These are phyloP conservation scores for Propsilocerus akamusi DNA, from an alignment of 1,140 invertebrate species.

Conservation along the genomic window DNA sequence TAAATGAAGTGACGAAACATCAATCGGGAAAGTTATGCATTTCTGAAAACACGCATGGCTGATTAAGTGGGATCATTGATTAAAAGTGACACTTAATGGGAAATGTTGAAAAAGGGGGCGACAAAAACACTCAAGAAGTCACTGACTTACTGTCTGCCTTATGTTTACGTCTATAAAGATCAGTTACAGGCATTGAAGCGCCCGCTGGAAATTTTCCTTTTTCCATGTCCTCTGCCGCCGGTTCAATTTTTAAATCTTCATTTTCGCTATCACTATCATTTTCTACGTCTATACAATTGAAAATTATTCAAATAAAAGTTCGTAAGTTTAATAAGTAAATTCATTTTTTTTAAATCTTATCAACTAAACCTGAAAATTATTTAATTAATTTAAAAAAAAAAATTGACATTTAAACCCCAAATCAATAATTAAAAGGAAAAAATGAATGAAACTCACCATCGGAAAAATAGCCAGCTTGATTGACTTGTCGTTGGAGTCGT, in stretches of 20 bases:
- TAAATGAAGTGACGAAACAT: conserved; percentile 1
- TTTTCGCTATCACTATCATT: neutral
- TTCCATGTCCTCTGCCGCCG: neutral
- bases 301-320: neutral
- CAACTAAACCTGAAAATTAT: conserved; percentile 6
- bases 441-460: conserved; percentile 43
- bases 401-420: neutral
- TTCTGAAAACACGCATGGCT: no score
- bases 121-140: neutral
- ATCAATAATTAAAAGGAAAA: neutral
- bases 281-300: neutral
- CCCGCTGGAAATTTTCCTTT: neutral
- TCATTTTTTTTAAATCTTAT: conserved; percentile 6
- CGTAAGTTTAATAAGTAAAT: conserved; percentile 11
- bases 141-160: conserved; percentile 24
- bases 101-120: conserved; percentile 4
- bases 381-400: conserved; percentile 12
- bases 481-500: conserved; percentile 28
- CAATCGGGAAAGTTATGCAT: no score
- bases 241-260: neutral
- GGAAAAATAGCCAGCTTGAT: conserved; percentile 33
- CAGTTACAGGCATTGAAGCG: neutral
- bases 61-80: conserved; percentile 16
- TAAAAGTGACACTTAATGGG: conserved; percentile 22
- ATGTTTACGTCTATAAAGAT: conserved; percentile 18